Evolutionary conservation across 2,797 vertebrate species (phyloP), one percentile per base, ranked within the genome.

Genomic region (Schizopygopsis malacanthus): DNA sequence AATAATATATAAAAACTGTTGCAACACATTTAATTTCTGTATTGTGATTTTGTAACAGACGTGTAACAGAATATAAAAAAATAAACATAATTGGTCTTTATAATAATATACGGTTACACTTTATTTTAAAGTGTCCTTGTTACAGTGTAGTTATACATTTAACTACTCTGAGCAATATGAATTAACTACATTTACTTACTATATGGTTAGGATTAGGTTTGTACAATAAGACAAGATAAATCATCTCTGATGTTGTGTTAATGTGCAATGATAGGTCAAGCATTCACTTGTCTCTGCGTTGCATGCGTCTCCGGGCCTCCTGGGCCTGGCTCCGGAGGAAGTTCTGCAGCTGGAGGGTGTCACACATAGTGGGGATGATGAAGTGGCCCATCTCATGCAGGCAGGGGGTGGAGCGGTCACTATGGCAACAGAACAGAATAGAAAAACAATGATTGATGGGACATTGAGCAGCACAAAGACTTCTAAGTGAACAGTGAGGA

Each of bases 341-440:
- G 90, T 94, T 93, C 37, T 96, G 98, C 56, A 99, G 95, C 73
- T 93, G 90, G 52, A 91, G 88, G 9, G 93, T 95, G 79, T 99
- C 97, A 87, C 96, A 97, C 65, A 91, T 88, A 0, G 92, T 90
- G 4, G 98, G 97, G 90, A 99, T 94, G 10, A 91, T 95, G 80
- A 99, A 98, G 89, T 99, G 96, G 0, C 98, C 98, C 50, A 94
- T 93, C 89, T 98, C 95, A 82, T 99, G 98, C 80, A 99, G 93
- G 78, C 94, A 93, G 61, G 96, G 97, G 39, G 92, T 92, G 0
- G 95, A 96, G 76, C 94, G 95, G 92, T 97, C 96, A 87, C 98
- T 99, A 92, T 54, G 81, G 79, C 37, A 71, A 79, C 16, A 92
- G 75, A 85, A 88, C 4, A 92, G 61, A 89, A 80, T 43, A 81